phyloP scores from a whole-genome alignment of 1,140 invertebrate species.

The Sipha flava region DNA sequence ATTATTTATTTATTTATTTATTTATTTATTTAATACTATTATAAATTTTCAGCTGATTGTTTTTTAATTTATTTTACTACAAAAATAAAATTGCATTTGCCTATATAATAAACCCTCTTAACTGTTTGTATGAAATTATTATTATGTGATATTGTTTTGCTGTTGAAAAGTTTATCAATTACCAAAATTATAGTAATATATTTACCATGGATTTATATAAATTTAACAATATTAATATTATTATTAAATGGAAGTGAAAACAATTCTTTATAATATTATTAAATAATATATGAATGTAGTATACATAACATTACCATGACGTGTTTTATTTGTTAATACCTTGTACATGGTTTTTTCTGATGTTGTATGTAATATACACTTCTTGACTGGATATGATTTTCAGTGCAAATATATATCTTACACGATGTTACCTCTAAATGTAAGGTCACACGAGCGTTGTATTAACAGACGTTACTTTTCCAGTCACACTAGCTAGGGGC shows the following conservation, averaged over 20 bases:
- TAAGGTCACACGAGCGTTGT: too few relatives aligned
- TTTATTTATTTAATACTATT: not conserved
- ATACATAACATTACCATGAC: not conserved
- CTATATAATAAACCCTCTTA: not conserved
- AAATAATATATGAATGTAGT: not conserved
- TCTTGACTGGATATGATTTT: too few relatives aligned
- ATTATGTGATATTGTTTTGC: constrained; percentile 14
- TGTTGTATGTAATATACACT: too few relatives aligned
- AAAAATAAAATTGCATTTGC: not conserved
- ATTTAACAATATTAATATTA: not conserved
- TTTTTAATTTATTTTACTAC: not conserved
- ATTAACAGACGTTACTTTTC: too few relatives aligned
- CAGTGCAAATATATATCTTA: too few relatives aligned
- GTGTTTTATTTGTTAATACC: too few relatives aligned
- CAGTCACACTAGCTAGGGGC: too few relatives aligned
- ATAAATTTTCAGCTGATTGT: not conserved
- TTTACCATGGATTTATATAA: not conserved
- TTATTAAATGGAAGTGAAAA: not conserved
- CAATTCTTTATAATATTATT: not conserved
- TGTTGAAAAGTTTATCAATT: not conserved
- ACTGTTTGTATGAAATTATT: not conserved
- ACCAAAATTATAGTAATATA: not conserved
- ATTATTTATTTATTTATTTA: not conserved
- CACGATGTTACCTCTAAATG: too few relatives aligned
- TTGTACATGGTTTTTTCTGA: too few relatives aligned